Base-by-base conservation (phyloP, 2,888 invertebrate species). In the Eledona agricola region DNA sequence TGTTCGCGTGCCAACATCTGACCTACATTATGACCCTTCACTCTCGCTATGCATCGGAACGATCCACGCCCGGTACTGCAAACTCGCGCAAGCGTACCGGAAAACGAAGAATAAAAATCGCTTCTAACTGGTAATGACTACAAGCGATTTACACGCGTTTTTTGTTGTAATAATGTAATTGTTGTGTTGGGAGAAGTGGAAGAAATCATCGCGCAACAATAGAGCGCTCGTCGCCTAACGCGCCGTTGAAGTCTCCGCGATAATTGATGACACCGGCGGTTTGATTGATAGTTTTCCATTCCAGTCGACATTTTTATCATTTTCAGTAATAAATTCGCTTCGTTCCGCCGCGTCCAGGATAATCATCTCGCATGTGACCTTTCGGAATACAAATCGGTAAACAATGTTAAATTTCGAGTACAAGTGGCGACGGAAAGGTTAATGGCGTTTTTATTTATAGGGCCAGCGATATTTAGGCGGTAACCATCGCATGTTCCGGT, bases 21-120 rank as follows among this genome's bases (percentile, higher is more conserved):
- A 73, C 72, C 72, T 67, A 72, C 69, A 71, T 72, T 71, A 61
- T 72, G 70, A 71, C 71, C 70, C 69, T 71, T 72, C 72, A 72
- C 71, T 69, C 66, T 60, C 58, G 58, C 54, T 51, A 59, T 59
- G 57, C 60, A 59, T 61, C 46, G 16, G 46, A 31, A 38, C 47
- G 59, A 57, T 61, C 60, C 60, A 62, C 62, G 57, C 62, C 62
- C 62, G 57, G 42, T 53, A 51, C 42, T 56, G 37, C 28, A 31
- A 43, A 42, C 51, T 40, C 46, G 53, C 54, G 38, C 42, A n/a
- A n/a, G n/a, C n/a, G n/a, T n/a, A n/a, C n/a, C n/a, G n/a, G n/a
- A n/a, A n/a, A n/a, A n/a, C n/a, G n/a, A n/a, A n/a, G n/a, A n/a
- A n/a, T n/a, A n/a, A n/a, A n/a, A n/a, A n/a, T n/a, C n/a, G n/a